Evolutionary conservation across 1,140 invertebrate genomes (phyloP).

Genomic region (Metopolophium dirhodum): DNA sequence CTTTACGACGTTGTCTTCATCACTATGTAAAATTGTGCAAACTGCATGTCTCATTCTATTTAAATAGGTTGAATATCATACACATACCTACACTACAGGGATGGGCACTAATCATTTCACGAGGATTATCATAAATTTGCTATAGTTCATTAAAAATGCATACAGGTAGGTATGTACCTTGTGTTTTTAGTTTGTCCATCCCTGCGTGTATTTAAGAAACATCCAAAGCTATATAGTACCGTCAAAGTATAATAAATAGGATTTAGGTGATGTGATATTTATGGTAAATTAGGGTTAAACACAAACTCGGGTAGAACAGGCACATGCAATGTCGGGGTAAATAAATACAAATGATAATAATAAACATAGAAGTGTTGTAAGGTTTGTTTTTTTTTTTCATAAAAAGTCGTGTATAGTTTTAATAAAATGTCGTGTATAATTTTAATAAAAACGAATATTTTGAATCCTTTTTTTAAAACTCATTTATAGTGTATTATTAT

Average conservation of each 20-base stretch:
- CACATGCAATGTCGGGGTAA: constrained; percentile 45
- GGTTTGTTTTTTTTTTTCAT: constrained; percentile 15
- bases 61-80: not conserved
- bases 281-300: constrained; percentile 13
- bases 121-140: not conserved
- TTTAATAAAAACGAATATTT: constrained; percentile 17
- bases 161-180: not conserved
- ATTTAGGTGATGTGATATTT: constrained; percentile 17
- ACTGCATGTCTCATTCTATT: not conserved
- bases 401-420: not conserved
- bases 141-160: not conserved
- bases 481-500: not conserved
- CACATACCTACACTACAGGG: not conserved
- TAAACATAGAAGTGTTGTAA: not conserved
- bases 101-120: not conserved
- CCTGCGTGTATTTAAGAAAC: not conserved
- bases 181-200: constrained; percentile 28
- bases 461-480: not conserved
- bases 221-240: constrained; percentile 6
- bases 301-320: constrained; percentile 16
- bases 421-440: constrained; percentile 27
- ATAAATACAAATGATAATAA: not conserved
- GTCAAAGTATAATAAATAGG: constrained; percentile 13
- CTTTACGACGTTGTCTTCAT: not conserved
- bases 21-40: not conserved